Base-by-base conservation (phyloP, 2,797 vertebrate genomes). In the Dendrocincla tyrannina region DNA sequence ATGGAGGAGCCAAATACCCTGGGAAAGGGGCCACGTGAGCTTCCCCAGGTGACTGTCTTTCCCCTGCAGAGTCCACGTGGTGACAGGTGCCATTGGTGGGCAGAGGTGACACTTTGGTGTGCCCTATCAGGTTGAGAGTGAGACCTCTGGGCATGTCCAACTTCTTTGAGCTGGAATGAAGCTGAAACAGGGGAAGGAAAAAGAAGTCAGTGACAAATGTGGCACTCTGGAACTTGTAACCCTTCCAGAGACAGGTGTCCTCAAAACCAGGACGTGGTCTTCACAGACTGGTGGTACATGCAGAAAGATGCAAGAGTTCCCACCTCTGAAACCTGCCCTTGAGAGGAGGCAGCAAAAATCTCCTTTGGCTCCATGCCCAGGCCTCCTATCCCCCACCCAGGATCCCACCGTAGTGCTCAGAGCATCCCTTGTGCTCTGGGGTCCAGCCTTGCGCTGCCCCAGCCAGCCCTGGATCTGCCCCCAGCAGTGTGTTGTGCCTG, bases 201-300 rank as follows among this genome's bases (percentile, higher is more conserved):
- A 72, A 20, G 14, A 19, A 1, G 1, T 4, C 33, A 28, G 0
- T 49, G 67, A 11, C 37, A 60, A 78, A 64, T 7, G 22, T 60
- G 41, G 28, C 19, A 42, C 32, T 68, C 59, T 24, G 59, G 35
- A 46, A 35, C 16, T 32, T 32, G 42, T 32, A 75, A 10, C 3
- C 19, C 28, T 69, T 53, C 44, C 67, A 75, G 70, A 68, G 44
- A 19, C 5, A 14, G 6, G 3, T 22, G 23, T 42, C 49, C 49
- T 59, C 35, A 67, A 52, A 59, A 10, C 9, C 42, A 53, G 46
- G 72, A 18, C 9, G 1, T 17, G 24, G 16, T 11, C 64, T 73
- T 76, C 79, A 72, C 41, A 18, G n/a, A n/a, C n/a, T n/a, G n/a
- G 33, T 1, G 9, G 24, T 13, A 37, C 39, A 12, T 33, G 28